These are phyloP conservation scores for Nanger granti DNA, from an alignment of 2,113 vertebrate genomes.

Conservation along the genomic window DNA sequence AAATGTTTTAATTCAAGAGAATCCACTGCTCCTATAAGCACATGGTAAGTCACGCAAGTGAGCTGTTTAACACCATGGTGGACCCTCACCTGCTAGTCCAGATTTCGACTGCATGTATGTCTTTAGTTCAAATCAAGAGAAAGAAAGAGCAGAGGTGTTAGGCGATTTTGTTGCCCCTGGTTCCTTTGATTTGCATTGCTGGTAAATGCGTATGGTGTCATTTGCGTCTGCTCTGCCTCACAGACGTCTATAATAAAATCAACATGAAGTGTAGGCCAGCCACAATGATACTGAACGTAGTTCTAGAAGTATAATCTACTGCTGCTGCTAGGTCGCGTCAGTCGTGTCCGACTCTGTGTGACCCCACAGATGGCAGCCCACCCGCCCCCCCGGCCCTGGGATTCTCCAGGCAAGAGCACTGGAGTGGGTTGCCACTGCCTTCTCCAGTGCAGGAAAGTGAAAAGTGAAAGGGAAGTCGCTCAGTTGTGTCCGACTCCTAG, in stretches of 20 bases:
- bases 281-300: neutral
- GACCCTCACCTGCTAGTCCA: neutral
- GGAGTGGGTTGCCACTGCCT: too few relatives aligned
- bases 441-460: too few relatives aligned
- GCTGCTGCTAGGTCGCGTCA: too few relatives aligned
- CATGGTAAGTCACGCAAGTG: neutral
- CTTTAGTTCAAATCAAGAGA: conserved; percentile 34
- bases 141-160: conserved; percentile 31
- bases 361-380: too few relatives aligned
- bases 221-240: conserved; percentile 62
- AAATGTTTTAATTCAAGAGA: neutral
- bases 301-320: neutral
- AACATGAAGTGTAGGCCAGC: neutral
- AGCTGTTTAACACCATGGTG: neutral
- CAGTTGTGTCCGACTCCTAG: too few relatives aligned
- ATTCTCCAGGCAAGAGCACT: too few relatives aligned
- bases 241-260: conserved; percentile 50
- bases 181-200: conserved; percentile 37
- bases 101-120: neutral
- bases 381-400: too few relatives aligned
- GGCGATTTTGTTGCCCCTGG: neutral
- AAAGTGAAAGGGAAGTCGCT: too few relatives aligned
- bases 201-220: conserved; percentile 30
- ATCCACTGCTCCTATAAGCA: neutral
- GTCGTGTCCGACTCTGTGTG: too few relatives aligned